Conservation (phyloP, 2,113 vertebrate species). For the Sinocyclocheilus anophthalmus region DNA sequence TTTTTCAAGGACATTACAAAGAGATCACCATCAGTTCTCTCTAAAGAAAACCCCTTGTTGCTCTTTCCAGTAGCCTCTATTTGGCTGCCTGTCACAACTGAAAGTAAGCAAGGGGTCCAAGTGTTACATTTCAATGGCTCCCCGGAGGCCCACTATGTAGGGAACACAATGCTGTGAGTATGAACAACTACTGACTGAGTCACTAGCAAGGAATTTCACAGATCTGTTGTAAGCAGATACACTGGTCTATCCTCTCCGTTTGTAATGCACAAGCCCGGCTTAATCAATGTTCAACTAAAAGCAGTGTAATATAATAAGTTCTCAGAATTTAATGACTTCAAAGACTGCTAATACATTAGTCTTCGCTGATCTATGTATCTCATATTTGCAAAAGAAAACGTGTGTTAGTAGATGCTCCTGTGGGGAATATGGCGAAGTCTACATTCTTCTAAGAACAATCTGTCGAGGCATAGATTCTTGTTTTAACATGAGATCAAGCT, state of each 20-base stretch:
- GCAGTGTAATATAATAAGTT: neutral
- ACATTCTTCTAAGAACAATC: slow-evolving; percentile 7
- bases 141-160: slow-evolving; percentile 11
- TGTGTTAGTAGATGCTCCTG: neutral
- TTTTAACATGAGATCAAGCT: slow-evolving; percentile 20
- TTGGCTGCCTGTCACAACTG: slow-evolving; percentile 36
- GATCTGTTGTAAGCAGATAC: slow-evolving; percentile 24
- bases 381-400: too few species aligned
- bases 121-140: slow-evolving; percentile 44
- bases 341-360: neutral
- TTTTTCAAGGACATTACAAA: neutral
- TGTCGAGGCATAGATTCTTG: neutral
- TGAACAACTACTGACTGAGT: slow-evolving; percentile 22
- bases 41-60: neutral
- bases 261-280: neutral
- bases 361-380: too few species aligned
- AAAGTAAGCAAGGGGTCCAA: slow-evolving; percentile 26
- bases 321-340: neutral
- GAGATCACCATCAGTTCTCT: neutral
- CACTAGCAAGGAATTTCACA: slow-evolving; percentile 24
- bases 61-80: slow-evolving; percentile 34
- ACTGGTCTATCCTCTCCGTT: neutral
- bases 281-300: neutral
- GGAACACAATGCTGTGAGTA: slow-evolving; percentile 39
- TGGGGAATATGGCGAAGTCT: neutral